phyloP scores from a whole-genome alignment of 2,888 invertebrate species.

The Nomada fabriciana region DNA sequence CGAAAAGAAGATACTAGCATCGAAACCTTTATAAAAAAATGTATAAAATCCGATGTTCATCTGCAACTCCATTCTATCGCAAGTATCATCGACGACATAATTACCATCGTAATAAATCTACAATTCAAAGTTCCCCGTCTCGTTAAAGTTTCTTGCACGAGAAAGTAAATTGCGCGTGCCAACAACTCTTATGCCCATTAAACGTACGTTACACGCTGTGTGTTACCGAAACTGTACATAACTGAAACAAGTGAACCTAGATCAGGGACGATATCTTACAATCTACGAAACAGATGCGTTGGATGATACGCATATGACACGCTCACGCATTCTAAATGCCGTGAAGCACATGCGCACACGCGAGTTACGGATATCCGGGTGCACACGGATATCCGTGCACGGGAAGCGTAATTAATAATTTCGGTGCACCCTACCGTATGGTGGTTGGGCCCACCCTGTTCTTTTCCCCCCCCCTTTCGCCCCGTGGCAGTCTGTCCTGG shows the following conservation, averaged over 20 bases:
- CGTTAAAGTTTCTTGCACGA: neutral
- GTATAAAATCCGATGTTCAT: neutral
- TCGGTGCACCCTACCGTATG: conserved; percentile 45
- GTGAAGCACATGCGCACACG: conserved; percentile 7
- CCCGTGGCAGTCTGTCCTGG: conserved; percentile 28
- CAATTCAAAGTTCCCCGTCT: conserved; percentile 5
- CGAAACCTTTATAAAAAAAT: neutral
- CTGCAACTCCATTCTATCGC: neutral
- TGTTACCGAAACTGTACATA: neutral
- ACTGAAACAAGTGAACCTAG: neutral
- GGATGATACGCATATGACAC: conserved; percentile 22
- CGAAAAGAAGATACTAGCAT: neutral
- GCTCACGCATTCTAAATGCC: conserved; percentile 44
- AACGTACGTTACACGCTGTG: neutral
- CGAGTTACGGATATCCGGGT: conserved; percentile 67
- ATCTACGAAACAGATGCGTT: conserved; percentile 38
- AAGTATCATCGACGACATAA: neutral
- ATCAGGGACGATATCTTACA: conserved; percentile 18
- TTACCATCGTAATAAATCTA: conserved; percentile 8
- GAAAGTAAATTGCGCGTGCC: neutral
- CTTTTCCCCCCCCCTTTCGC: neutral
- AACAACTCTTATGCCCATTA: neutral
- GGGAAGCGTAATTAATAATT: conserved; percentile 73
- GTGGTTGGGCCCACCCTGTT: conserved; percentile 35
- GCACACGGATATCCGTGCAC: conserved; percentile 66